Evolutionary conservation across 2,888 invertebrate species (phyloP).

Genomic region (Carpatolechia fugitivella): DNA sequence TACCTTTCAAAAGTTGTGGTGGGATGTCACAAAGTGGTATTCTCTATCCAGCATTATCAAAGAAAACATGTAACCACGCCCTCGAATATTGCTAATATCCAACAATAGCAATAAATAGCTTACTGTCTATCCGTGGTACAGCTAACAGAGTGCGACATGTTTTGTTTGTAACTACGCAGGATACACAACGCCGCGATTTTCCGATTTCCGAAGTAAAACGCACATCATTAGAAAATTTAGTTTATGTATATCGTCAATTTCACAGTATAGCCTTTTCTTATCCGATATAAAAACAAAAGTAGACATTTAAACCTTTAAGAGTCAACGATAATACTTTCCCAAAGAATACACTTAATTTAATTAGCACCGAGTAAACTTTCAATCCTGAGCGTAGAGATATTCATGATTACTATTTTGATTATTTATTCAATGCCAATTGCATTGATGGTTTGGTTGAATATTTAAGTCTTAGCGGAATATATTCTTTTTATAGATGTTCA

Average conservation of each 20-base stretch:
- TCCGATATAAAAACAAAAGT: slow-evolving; percentile 53
- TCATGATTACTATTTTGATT: neutral
- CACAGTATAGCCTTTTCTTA: slow-evolving; percentile 51
- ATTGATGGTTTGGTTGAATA: neutral
- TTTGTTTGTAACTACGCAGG: no score
- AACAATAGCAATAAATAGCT: no score
- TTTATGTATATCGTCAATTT: slow-evolving; percentile 50
- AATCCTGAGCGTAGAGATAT: no score
- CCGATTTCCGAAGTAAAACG: slow-evolving; percentile 1
- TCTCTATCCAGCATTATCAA: no score
- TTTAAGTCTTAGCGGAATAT: slow-evolving; percentile 5
- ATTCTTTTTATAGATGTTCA: neutral
- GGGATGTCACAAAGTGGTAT: no score
- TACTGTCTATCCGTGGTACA: no score
- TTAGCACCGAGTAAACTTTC: slow-evolving; percentile 47
- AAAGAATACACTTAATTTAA: slow-evolving; percentile 27
- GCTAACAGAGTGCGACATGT: no score
- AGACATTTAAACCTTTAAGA: slow-evolving; percentile 57
- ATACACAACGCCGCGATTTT: no score
- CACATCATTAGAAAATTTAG: slow-evolving; percentile 61
- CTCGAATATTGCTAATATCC: no score
- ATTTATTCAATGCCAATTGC: neutral
- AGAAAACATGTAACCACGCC: no score
- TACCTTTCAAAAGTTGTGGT: neutral
- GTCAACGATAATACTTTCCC: slow-evolving; percentile 59